Base-by-base conservation (phyloP, 2,113 vertebrate genomes). In the Rhegmatorhina hoffmannsi region DNA sequence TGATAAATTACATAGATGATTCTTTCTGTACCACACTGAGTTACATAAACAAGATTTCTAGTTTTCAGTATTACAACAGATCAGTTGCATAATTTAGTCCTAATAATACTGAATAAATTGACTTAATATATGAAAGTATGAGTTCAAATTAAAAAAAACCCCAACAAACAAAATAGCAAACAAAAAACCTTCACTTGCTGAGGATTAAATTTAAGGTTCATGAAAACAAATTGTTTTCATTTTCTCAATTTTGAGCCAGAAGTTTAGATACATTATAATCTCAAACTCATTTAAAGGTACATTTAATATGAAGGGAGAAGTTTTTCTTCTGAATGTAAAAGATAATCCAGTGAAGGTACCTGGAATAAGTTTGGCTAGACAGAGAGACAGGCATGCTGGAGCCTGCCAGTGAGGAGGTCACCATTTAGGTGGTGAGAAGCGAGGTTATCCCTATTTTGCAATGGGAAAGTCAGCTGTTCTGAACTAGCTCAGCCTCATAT, bases 81-180 rank as follows among this genome's bases (percentile, higher is more conserved):
- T 77, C 73, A 50, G 16, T 53, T 3, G 5, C 47, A 85, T 78
- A 31, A 69, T 69, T 84, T 40, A 53, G 21, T 26, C 31, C 28
- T 69, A 73, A 73, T 86, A 92, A 55, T 72, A 52, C 36, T 43
- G 67, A 91, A 89, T 64, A 87, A 79, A 94, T 76, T 25, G 78
- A 83, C 83, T 87, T 76, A 82, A 68, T 89, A 89, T 82, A 62
- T 40, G 21, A 52, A 84, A 79, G 14, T 18, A 38, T n/a, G 43
- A 79, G 46, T 75, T 75, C 53, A 85, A 93, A 73, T 76, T 64
- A 20, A 76, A 67, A 76, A 73, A 62, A 8, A 25, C 19, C 34
- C 40, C 13, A 43, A 43, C 40, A 43, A 43, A 67, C 14, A 47
- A 46, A 40, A n/a, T 21, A 67, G 25, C 16, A 40, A 75, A 58